Conservation (phyloP, 2,113 vertebrate species). For the Meleagris gallopavo region DNA sequence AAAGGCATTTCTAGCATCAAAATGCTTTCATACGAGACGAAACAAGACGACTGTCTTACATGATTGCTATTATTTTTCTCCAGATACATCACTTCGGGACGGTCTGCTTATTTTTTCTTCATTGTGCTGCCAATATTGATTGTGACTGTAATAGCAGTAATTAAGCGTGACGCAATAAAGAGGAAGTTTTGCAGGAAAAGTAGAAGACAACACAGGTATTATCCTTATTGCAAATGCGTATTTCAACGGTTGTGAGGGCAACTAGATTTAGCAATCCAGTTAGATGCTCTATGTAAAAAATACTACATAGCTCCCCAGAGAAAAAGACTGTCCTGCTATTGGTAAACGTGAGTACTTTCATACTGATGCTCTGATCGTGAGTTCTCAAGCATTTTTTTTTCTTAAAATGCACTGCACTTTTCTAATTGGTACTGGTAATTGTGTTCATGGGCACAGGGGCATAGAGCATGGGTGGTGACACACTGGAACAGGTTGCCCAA, state of each 20-base stretch:
- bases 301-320: neutral
- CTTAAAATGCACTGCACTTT: neutral
- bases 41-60: neutral
- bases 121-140: constrained; percentile 79
- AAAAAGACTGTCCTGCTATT: neutral
- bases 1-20: neutral
- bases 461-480: neutral
- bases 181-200: constrained; percentile 54
- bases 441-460: neutral
- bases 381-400: neutral
- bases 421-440: neutral
- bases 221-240: neutral
- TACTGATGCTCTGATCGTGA: neutral
- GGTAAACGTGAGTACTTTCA: neutral
- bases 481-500: too few relatives aligned
- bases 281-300: neutral
- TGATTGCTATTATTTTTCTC: neutral
- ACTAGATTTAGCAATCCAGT: neutral
- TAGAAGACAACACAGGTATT: constrained; percentile 54
- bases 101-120: constrained; percentile 89
- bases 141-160: constrained; percentile 39
- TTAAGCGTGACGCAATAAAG: constrained; percentile 66
- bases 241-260: neutral
- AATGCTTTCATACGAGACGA: neutral
- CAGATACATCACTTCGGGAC: constrained; percentile 87